phyloP scores from a whole-genome alignment of 2,113 vertebrate species.

The Pollachius pollachius region DNA sequence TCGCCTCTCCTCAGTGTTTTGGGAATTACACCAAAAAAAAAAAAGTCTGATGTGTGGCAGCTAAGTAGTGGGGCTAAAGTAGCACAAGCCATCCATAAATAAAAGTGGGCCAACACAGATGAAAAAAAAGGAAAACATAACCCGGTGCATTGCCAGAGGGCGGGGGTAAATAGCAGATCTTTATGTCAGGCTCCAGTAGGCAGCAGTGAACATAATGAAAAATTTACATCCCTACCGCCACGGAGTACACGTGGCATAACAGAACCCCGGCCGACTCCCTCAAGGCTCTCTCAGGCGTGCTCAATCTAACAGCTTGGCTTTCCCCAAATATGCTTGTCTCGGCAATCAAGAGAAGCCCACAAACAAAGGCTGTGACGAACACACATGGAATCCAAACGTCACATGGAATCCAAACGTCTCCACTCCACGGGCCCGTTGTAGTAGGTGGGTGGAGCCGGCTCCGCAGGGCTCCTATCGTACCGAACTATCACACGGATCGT shows the following conservation, averaged over 20 bases:
- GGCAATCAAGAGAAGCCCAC: constrained; percentile 1
- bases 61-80: constrained; percentile 8
- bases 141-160: constrained; percentile 33
- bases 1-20: no score
- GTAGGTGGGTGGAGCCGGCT: no score
- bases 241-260: constrained; percentile 27
- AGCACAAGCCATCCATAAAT: constrained; percentile 8
- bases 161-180: constrained; percentile 51
- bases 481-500: no score
- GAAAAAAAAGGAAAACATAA: constrained; percentile 3
- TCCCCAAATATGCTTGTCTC: constrained; percentile 22
- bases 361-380: constrained; percentile 14
- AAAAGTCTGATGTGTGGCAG: constrained; percentile 6
- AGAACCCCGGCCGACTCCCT: constrained; percentile 6
- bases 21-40: constrained; percentile 2
- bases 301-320: constrained; percentile 36
- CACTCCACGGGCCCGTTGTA: no score
- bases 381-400: background rate
- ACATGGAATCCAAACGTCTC: background rate
- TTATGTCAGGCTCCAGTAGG: constrained; percentile 48
- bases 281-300: constrained; percentile 17
- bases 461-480: no score
- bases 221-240: constrained; percentile 39
- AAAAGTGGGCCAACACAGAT: constrained; percentile 47
- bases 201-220: constrained; percentile 47